Percentiles rank a stretch among this genome's conserved stretches.
These are phyloP conservation scores for Cheirogaleus medius DNA, from an alignment of 2,113 vertebrate genomes.

Conservation along the genomic window DNA sequence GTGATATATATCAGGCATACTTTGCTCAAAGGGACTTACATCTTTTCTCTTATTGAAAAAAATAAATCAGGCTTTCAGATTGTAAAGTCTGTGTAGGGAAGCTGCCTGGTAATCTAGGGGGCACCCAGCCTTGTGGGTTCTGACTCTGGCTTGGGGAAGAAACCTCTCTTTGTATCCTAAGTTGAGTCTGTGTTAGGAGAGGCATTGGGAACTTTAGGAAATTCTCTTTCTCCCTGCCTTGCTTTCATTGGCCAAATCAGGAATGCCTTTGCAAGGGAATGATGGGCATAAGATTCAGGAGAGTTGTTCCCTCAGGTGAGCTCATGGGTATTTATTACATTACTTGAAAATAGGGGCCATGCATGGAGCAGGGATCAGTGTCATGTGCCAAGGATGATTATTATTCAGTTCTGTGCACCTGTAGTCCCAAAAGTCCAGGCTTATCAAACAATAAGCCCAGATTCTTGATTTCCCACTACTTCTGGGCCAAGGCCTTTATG, in stretches of 20 bases:
- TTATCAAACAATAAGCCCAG: neutral
- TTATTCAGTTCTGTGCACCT: neutral
- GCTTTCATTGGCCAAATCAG: neutral
- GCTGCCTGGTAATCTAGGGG: neutral
- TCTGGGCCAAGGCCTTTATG: neutral
- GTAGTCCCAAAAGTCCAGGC: neutral
- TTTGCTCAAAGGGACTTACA: slow-evolving; percentile 71
- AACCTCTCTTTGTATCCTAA: neutral
- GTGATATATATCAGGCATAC: slow-evolving; percentile 71
- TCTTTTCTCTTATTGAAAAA: slow-evolving; percentile 72
- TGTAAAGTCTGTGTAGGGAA: neutral
- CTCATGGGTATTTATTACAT: neutral
- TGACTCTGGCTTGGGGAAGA: neutral
- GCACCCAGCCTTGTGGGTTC: neutral
- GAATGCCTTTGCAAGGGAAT: neutral
- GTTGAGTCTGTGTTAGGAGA: neutral
- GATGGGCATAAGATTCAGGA: neutral
- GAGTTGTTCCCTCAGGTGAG: neutral
- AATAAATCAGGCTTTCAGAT: slow-evolving; percentile 61
- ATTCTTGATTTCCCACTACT: neutral
- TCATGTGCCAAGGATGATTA: neutral
- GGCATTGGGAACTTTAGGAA: neutral
- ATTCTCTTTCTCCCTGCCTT: neutral
- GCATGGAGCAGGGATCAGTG: neutral
- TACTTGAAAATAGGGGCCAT: neutral